phyloP scores from a whole-genome alignment of 2,888 invertebrate species.

The Limnephilus lunatus region DNA sequence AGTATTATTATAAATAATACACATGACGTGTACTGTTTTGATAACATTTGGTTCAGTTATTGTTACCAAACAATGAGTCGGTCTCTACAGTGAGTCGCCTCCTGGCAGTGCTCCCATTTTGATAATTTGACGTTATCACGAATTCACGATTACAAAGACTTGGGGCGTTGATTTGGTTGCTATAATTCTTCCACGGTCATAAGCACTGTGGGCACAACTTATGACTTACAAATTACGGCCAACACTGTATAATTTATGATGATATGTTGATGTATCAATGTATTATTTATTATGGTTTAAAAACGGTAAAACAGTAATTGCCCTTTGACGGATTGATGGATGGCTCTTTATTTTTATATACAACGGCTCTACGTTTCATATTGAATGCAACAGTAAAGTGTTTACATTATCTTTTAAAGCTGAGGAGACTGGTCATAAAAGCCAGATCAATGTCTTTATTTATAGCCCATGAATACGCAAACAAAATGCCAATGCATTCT shows the following conservation, averaged over 20 bases:
- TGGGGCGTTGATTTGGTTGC: neutral
- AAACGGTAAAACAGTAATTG: neutral
- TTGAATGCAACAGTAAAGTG: neutral
- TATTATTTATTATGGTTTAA: neutral
- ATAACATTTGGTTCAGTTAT: neutral
- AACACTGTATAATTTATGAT: neutral
- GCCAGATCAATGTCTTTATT: neutral
- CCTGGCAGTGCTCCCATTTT: neutral
- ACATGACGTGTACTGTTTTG: too few species aligned
- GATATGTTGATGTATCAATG: neutral
- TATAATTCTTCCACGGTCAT: conserved; percentile 2
- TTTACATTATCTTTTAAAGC: neutral
- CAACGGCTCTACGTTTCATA: neutral
- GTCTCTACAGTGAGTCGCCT: neutral
- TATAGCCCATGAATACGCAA: neutral
- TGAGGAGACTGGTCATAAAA: neutral
- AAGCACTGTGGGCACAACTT: neutral
- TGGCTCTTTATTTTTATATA: neutral
- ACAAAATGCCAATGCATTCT: neutral
- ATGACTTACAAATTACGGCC: neutral
- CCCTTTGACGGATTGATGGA: neutral
- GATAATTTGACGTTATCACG: neutral
- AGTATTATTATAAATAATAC: neutral
- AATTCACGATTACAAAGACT: neutral
- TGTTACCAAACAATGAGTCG: neutral